phyloP scores from a whole-genome alignment of 2,113 vertebrate species.

The Seriola rivoliana region DNA sequence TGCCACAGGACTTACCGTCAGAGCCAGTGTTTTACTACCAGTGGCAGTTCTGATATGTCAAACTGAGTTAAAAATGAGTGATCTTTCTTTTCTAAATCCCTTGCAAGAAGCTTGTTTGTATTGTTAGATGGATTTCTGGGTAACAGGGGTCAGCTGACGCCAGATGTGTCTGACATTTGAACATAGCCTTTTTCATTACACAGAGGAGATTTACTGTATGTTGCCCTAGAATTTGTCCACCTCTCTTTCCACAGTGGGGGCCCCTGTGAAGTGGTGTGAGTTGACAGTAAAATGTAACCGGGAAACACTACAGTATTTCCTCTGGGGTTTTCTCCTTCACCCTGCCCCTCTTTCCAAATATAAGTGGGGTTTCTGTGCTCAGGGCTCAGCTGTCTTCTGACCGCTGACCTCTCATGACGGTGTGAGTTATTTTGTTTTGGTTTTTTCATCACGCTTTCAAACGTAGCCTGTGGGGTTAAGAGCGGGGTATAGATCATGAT shows the following conservation, averaged over 20 bases:
- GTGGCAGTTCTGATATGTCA: background rate
- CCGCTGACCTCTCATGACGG: slow-evolving; percentile 43
- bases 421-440: slow-evolving; percentile 71
- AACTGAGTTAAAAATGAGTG: background rate
- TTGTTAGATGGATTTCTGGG: background rate
- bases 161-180: slow-evolving; percentile 1
- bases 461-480: background rate
- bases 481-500: background rate
- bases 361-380: slow-evolving; percentile 38
- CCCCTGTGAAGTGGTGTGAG: background rate
- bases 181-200: background rate
- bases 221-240: background rate
- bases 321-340: slow-evolving; percentile 29
- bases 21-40: slow-evolving; percentile 11
- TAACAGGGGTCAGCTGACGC: background rate
- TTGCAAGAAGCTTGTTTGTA: background rate
- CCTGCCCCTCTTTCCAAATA: slow-evolving; percentile 45
- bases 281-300: slow-evolving; percentile 36
- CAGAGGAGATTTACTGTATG: slow-evolving; percentile 43
- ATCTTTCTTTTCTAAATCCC: background rate
- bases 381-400: slow-evolving; percentile 51
- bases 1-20: slow-evolving; percentile 21
- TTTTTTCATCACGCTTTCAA: background rate
- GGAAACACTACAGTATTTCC: slow-evolving; percentile 27
- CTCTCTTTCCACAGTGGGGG: background rate